Conservation (phyloP, 2,888 invertebrate species). For the Coremacera marginata region DNA sequence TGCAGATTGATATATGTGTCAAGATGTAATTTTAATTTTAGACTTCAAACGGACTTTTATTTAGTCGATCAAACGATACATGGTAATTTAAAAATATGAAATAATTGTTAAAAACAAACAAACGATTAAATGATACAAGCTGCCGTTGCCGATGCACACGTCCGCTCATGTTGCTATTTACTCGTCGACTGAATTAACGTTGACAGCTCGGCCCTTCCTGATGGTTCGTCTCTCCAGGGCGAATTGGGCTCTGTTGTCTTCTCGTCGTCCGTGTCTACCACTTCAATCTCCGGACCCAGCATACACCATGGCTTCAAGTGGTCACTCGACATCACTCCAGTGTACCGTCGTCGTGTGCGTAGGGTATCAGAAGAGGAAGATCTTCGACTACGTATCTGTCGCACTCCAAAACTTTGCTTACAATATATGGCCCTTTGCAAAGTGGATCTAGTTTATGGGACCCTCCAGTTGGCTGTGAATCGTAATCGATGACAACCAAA, state of each 20-base stretch:
- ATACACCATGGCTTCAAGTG: not conserved
- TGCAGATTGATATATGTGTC: too few relatives aligned
- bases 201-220: not conserved
- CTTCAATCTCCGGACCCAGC: not conserved
- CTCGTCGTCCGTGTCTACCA: not conserved
- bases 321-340: not conserved
- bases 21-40: too few relatives aligned
- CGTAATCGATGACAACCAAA: conserved; percentile 5
- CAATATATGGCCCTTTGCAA: not conserved
- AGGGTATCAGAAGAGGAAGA: conserved; percentile 27
- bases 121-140: too few relatives aligned
- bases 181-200: too few relatives aligned
- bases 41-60: too few relatives aligned
- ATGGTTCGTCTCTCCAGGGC: not conserved
- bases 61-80: too few relatives aligned
- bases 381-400: conserved; percentile 37
- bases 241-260: not conserved
- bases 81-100: too few relatives aligned
- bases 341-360: not conserved
- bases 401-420: not conserved
- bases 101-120: too few relatives aligned
- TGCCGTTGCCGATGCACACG: too few relatives aligned
- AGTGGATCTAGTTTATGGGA: conserved; percentile 9
- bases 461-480: not conserved
- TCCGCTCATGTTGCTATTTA: too few relatives aligned